These are phyloP conservation scores for Aurelia aurita complex sp. Pacific DNA, from an alignment of 30 jellyfish, hydroid and myxozoan genomes.

Conservation along the genomic window DNA sequence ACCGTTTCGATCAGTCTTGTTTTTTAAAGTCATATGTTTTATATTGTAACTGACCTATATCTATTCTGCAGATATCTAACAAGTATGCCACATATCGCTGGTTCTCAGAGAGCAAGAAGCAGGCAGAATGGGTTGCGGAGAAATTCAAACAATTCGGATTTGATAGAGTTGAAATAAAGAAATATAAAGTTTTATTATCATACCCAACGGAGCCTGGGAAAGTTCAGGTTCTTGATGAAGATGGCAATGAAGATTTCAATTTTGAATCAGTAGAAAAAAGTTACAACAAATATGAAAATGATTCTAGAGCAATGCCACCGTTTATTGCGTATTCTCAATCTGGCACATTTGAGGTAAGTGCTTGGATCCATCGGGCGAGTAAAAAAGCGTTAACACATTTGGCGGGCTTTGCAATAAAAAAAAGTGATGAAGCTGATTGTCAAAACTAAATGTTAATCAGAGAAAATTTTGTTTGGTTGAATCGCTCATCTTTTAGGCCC, in stretches of 20 bases:
- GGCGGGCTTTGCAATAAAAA: too few relatives aligned
- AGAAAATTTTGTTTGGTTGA: too few relatives aligned
- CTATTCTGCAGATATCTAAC: constrained; percentile 69
- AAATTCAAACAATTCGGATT: constrained; percentile 71
- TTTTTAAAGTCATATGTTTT: too few relatives aligned
- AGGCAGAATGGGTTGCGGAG: constrained; percentile 86
- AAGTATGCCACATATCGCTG: constrained; percentile 88
- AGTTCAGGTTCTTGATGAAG: constrained; percentile 51
- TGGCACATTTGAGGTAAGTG: constrained; percentile 83
- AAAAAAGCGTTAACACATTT: too few relatives aligned
- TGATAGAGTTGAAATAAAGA: constrained; percentile 84
- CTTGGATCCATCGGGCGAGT: too few relatives aligned
- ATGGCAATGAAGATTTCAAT: constrained; percentile 55
- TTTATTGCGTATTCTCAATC: constrained; percentile 83
- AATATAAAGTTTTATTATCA: constrained; percentile 79
- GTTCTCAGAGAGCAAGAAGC: constrained; percentile 81
- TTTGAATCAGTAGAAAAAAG: constrained; percentile 62
- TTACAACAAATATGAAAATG: constrained; percentile 74
- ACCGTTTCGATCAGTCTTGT: too few relatives aligned
- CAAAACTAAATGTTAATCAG: too few relatives aligned
- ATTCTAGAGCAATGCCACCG: constrained; percentile 82
- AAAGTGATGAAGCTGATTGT: too few relatives aligned
- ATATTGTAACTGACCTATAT: too few relatives aligned
- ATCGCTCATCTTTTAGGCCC: too few relatives aligned
- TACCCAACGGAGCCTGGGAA: constrained; percentile 96